These are phyloP conservation scores for Erethizon dorsatum DNA, from an alignment of 2,797 vertebrate species.

Conservation along the genomic window DNA sequence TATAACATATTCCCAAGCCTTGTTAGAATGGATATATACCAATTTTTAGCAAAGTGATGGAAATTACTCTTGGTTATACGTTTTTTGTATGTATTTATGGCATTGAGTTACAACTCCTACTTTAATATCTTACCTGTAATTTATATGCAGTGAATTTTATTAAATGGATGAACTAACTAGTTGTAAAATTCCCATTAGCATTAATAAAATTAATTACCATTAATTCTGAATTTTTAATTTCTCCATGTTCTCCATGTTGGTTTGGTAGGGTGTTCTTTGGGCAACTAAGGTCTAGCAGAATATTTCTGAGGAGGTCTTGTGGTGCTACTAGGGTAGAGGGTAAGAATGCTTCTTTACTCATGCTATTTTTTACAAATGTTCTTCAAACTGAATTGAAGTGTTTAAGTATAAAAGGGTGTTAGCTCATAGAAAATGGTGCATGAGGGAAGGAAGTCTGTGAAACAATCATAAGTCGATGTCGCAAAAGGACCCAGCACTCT, in stretches of 20 bases:
- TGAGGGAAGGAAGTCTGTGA: not conserved
- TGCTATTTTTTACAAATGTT: not conserved
- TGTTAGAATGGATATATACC: not conserved
- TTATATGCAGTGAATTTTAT: not conserved
- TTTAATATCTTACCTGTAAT: not conserved
- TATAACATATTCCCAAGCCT: not conserved
- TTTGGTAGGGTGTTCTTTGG: not conserved
- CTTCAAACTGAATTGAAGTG: not conserved
- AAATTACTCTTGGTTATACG: not conserved
- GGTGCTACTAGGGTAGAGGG: not conserved
- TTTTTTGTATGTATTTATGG: not conserved
- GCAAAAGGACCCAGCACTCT: not conserved
- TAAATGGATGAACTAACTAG: not conserved
- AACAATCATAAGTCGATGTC: not conserved
- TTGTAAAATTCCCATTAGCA: not conserved
- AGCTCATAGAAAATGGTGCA: not conserved
- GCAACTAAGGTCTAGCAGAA: not conserved
- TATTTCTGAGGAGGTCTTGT: not conserved
- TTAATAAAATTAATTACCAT: no score
- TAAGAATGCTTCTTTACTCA: not conserved
- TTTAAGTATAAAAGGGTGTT: not conserved
- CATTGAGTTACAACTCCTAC: not conserved
- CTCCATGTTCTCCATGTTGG: not conserved
- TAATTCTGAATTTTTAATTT: no score
- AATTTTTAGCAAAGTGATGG: not conserved